Evolutionary conservation across 2,113 vertebrate genomes (phyloP), one percentile per base, ranked within the genome.

Genomic region (Strix uralensis): DNA sequence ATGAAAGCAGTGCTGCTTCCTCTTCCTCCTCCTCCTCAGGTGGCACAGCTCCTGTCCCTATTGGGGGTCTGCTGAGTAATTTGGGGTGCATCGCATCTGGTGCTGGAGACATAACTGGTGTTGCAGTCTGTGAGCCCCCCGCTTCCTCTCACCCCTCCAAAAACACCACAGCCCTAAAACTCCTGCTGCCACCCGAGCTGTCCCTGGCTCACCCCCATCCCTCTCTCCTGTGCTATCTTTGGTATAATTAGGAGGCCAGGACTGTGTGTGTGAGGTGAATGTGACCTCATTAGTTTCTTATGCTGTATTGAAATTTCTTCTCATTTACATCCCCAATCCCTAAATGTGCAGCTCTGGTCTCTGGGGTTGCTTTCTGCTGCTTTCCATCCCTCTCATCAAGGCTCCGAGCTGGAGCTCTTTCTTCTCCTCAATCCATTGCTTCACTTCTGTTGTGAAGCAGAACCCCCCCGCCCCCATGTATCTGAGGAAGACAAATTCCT

Each of bases 221-320:
- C 62, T 93, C 47, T 88, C 74, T 88, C 83, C 71, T 83, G 38
- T 78, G 70, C 91, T 96, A 83, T 88, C 94, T 89, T 90, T 12
- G 84, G 90, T 78, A 81, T 78, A 94, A 97, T 97, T 97, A 96
- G 87, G 86, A 90, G 91, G 84, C 85, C 91, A 93, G 91, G 81
- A 38, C 59, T 91, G 52, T 47, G 86, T 3, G 9, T 86, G 81
- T 70, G 92, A 96, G 94, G 90, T 54, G 69, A 92, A 82, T 81
- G 74, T 95, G 95, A 94, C 96, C 97, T 97, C 93, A 7, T 97
- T 97, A 96, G 92, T 92, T 95, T 79, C 93, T 92, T 66, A 61
- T 2, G 57, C 87, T 62, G 72, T 77, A 62, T 38, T 88, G 58
- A 96, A 95, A 89, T 94, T 77, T 92, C 75, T 86, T 55, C 92